Base-by-base conservation (phyloP, 2,113 vertebrate genomes). In the Lanius collurio region DNA sequence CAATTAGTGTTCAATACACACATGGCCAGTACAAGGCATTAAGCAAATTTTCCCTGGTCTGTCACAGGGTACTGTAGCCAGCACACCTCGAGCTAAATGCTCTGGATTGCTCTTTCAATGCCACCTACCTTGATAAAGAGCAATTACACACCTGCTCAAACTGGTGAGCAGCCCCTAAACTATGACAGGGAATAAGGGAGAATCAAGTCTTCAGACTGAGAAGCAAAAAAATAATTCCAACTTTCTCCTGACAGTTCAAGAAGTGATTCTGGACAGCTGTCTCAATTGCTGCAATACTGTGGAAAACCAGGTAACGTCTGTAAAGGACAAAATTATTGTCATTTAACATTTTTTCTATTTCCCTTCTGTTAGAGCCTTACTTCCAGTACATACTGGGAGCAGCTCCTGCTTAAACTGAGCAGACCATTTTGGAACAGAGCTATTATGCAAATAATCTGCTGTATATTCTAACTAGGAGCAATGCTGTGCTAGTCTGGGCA, bases 371-470 rank as follows among this genome's bases (percentile, higher is more conserved):
- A 94, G 56, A 82, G 35, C 68, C 80, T 77, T 67, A 31, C 39
- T 95, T 89, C 35, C 24, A 57, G 35, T 39, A 59, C 3, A 1
- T 24, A 49, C 5, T 50, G 70, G 49, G 60, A 94, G 46, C 57
- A 91, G 92, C 87, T 77, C 63, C 60, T 56, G 46, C 81, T 91
- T 77, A 94, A 95, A 94, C 21, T 7, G 15, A 88, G 82, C 75
- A 82, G 91, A 89, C 31, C n/a, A 83, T 92, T 93, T 94, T 86
- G 93, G 47, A 88, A 59, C 56, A 88, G 88, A 89, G 88, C 79
- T 95, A 37, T 95, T 89, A 97, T 92, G 81, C 82, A 93, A 97
- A 90, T 62, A 81, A 86, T 60, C 75, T 87, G 22, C 59, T 70
- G 69, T 77, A 23, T 79, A 83, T 80, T 94, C 86, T 89, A 67